A percentile compares a stretch with the other conserved stretches of the same genome.
These are phyloP conservation scores for Chloroceryle amazona DNA, from an alignment of 2,797 vertebrate species.

Conservation along the genomic window DNA sequence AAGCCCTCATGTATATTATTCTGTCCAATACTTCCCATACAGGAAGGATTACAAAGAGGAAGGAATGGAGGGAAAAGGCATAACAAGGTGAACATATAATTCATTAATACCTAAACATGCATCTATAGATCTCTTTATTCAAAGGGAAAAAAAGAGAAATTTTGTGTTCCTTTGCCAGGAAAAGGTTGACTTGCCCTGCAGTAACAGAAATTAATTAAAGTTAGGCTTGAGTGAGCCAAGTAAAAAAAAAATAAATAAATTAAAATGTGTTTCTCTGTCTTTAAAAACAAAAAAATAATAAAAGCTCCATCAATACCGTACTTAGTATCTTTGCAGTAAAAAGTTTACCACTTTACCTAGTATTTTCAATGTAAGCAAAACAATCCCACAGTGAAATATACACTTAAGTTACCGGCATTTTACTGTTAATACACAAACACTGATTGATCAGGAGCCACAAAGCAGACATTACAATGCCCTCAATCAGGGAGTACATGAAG, in stretches of 20 bases:
- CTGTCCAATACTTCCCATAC: not conserved
- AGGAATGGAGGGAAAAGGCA: not conserved
- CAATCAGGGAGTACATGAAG: not conserved
- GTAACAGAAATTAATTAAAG: not conserved
- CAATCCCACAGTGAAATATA: not conserved
- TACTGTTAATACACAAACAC: not conserved
- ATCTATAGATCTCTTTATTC: not conserved
- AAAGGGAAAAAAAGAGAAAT: not conserved
- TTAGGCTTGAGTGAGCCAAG: not conserved
- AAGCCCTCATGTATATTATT: not conserved
- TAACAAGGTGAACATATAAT: not conserved
- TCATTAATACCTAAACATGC: not conserved
- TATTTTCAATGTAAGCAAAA: not conserved
- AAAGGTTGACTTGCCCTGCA: not conserved
- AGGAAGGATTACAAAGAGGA: not conserved
- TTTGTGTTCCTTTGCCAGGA: not conserved
- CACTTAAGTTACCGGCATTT: not conserved
- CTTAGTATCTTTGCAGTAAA: not conserved
- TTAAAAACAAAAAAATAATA: not conserved
- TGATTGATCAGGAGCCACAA: not conserved
- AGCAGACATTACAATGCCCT: not conserved
- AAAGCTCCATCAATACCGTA: not conserved
- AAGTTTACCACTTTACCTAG: not conserved
- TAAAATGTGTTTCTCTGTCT: not conserved
- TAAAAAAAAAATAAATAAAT: not conserved